phyloP scores from a whole-genome alignment of 2,888 invertebrate genomes.

The Drosophila mayaguana region DNA sequence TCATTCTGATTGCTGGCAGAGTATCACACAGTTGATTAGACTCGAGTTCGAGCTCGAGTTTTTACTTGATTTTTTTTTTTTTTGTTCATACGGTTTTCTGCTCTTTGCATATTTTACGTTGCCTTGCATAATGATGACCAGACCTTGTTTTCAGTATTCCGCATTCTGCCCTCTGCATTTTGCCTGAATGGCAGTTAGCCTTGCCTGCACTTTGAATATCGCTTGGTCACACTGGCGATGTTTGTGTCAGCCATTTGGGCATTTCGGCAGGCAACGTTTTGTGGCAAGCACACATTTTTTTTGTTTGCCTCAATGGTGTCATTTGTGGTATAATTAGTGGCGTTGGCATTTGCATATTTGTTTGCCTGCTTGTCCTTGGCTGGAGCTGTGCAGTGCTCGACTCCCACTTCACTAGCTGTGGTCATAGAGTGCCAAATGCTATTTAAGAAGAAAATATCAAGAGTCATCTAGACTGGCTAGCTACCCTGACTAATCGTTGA shows the following conservation, averaged over 20 bases:
- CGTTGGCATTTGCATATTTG: constrained; percentile 22
- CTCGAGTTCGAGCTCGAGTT: not conserved
- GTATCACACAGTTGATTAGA: not conserved
- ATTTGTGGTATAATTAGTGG: constrained; percentile 60
- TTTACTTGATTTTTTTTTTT: not conserved
- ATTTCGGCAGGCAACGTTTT: constrained; percentile 29
- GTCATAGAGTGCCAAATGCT: not conserved
- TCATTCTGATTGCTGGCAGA: not conserved
- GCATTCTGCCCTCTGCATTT: constrained; percentile 36
- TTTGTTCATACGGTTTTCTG: constrained; percentile 41
- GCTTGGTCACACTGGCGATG: constrained; percentile 53
- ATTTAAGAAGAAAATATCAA: not conserved
- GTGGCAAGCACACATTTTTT: constrained; percentile 37
- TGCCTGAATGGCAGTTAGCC: constrained; percentile 22
- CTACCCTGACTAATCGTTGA: not conserved
- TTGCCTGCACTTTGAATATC: constrained; percentile 58
- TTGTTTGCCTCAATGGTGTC: constrained; percentile 58
- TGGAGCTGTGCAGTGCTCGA: not conserved
- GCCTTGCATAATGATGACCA: constrained; percentile 72
- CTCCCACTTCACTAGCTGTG: not conserved
- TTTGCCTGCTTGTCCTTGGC: not conserved
- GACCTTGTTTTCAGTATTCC: constrained; percentile 46
- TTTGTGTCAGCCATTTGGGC: constrained; percentile 51
- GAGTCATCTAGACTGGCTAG: not conserved
- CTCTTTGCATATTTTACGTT: constrained; percentile 60